phyloP scores from a whole-genome alignment of 2,797 vertebrate species.

The Tokudaia muenninki region DNA sequence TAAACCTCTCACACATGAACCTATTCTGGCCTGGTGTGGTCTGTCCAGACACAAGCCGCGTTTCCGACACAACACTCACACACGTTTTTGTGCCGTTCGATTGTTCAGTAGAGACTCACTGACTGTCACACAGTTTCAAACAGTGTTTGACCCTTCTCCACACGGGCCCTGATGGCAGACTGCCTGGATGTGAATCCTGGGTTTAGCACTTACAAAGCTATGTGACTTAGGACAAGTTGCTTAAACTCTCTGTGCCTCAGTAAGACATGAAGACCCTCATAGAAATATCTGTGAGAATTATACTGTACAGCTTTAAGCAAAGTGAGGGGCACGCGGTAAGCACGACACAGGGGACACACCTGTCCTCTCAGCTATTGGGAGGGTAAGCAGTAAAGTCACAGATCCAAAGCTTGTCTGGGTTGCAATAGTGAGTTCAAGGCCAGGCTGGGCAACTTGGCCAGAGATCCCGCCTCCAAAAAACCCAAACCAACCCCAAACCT shows the following conservation, averaged over 20 bases:
- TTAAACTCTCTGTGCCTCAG: not conserved
- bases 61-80: too few species aligned
- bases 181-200: not conserved
- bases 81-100: rapidly evolving
- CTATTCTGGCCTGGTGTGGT: too few species aligned
- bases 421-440: not conserved
- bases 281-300: not conserved
- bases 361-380: not conserved
- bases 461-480: not conserved
- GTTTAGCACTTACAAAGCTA: not conserved
- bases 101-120: not conserved
- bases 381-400: too few species aligned
- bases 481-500: not conserved
- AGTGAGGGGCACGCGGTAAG: not conserved
- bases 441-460: not conserved
- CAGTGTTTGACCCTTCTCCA: not conserved
- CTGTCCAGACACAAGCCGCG: too few species aligned
- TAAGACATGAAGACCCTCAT: not conserved
- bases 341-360: not conserved
- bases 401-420: not conserved
- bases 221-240: not conserved
- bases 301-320: too few species aligned
- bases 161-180: rapidly evolving
- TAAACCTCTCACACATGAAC: too few species aligned
- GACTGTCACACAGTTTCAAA: not conserved